These are phyloP conservation scores for Babylonia areolata DNA, from an alignment of 1,140 invertebrate species.

Conservation along the genomic window DNA sequence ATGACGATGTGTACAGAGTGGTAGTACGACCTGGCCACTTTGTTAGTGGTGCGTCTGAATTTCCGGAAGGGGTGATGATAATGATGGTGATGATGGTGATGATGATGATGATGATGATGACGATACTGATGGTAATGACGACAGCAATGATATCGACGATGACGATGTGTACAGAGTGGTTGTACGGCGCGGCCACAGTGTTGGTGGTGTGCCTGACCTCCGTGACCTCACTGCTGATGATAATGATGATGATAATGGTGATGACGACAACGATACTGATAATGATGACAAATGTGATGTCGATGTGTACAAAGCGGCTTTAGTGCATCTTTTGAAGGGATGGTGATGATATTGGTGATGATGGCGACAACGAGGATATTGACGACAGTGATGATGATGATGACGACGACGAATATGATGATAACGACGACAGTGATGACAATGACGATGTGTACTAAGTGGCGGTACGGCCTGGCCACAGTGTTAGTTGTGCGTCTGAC, in stretches of 20 bases:
- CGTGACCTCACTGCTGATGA: not conserved
- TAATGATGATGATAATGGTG: conserved; percentile 14
- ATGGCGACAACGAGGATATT: too few relatives aligned
- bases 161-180: not conserved
- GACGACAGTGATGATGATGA: not conserved
- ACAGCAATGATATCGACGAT: not conserved
- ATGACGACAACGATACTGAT: not conserved
- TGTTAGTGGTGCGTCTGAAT: too few relatives aligned
- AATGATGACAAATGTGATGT: too few relatives aligned
- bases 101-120: not conserved
- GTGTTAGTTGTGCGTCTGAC: not conserved
- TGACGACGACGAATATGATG: too few relatives aligned
- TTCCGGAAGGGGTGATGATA: too few relatives aligned
- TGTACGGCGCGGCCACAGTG: not conserved
- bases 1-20: not conserved
- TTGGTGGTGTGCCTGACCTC: not conserved
- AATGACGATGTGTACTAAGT: not conserved
- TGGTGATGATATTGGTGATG: not conserved
- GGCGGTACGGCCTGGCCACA: not conserved
- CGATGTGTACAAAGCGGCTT: not conserved
- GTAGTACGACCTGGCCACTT: too few relatives aligned
- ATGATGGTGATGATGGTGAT: not conserved
- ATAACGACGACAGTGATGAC: not conserved
- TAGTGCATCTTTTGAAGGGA: too few relatives aligned
- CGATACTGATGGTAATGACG: not conserved